Evolutionary conservation across 2,113 vertebrate genomes (phyloP).

Genomic region (Syrrhaptes paradoxus): DNA sequence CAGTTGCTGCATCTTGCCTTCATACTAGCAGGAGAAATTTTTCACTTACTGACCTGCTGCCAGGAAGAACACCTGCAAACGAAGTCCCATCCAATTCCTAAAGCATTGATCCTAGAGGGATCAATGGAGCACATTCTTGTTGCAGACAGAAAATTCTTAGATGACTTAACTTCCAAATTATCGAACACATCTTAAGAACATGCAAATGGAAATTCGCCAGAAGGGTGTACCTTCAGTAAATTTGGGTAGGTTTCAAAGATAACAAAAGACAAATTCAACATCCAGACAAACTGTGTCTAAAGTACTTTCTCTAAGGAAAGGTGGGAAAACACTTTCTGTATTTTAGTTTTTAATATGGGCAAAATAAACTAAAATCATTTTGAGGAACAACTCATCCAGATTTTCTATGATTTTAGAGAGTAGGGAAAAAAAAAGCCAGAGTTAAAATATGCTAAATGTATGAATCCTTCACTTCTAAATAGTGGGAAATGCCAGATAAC

Average conservation of each 20-base stretch:
- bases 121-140: constrained; percentile 10
- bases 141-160: neutral
- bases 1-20: neutral
- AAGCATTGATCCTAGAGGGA: constrained; percentile 6
- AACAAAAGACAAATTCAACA: constrained; percentile 3
- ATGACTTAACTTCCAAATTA: neutral
- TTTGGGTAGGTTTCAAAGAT: constrained; percentile 8
- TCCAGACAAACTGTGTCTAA: neutral
- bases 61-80: constrained; percentile 42
- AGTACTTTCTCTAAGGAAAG: neutral
- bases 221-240: neutral
- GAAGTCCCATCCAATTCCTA: neutral
- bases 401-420: neutral
- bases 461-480: neutral
- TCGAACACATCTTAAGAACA: neutral
- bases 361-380: neutral
- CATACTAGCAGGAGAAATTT: neutral
- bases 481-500: neutral
- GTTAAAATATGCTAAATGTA: neutral
- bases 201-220: neutral
- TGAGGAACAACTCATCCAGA: neutral
- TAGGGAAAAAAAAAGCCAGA: neutral
- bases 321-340: neutral
- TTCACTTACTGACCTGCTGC: neutral
- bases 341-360: neutral